These are phyloP conservation scores for Antechinus stuartii DNA, from an alignment of 2,113 vertebrate species.

Conservation along the genomic window DNA sequence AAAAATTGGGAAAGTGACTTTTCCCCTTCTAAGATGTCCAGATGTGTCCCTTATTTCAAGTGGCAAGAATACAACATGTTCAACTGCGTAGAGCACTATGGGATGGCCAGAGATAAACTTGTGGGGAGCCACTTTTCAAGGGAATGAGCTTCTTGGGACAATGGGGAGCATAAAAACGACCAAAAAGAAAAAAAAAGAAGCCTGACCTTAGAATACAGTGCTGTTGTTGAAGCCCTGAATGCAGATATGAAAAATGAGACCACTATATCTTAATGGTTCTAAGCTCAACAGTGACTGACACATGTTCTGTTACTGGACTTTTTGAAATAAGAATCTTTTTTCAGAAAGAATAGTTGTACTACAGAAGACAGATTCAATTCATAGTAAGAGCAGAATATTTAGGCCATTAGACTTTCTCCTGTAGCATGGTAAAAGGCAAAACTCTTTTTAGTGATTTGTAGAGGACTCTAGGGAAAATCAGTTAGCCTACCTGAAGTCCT, in stretches of 20 bases:
- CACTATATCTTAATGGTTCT: neutral
- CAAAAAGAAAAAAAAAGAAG: neutral
- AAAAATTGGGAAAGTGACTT: slow-evolving; percentile 48
- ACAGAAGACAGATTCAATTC: neutral
- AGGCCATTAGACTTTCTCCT: neutral
- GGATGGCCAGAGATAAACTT: neutral
- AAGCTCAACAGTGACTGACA: neutral
- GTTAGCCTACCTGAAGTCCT: neutral
- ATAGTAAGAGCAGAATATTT: neutral
- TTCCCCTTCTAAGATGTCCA: slow-evolving; percentile 21
- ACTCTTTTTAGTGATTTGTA: neutral
- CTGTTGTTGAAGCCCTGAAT: neutral
- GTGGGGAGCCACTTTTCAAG: neutral
- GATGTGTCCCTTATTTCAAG: neutral
- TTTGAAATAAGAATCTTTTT: neutral
- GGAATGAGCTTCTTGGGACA: neutral
- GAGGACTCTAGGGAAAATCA: neutral
- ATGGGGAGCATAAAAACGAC: neutral
- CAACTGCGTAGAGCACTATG: neutral
- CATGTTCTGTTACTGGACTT: neutral
- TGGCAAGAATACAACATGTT: neutral
- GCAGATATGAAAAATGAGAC: neutral
- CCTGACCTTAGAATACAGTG: neutral
- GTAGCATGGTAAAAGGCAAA: too few species aligned
- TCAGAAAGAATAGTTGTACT: neutral